Conservation (phyloP, 53 echinoderm and acorn worm genomes). For the Echinometra lucunter region DNA sequence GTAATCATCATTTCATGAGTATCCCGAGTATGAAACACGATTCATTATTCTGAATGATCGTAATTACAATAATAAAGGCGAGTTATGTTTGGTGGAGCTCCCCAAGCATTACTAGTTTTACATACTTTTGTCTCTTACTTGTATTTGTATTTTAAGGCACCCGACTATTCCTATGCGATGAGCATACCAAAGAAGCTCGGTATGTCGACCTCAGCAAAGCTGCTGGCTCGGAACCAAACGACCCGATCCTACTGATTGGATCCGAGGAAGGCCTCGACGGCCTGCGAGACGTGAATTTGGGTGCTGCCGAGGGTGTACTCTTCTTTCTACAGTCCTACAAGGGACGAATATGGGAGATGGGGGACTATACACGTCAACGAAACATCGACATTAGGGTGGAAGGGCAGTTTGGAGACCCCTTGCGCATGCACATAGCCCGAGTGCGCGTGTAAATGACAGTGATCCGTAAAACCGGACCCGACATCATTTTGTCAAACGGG, state of each 20-base stretch:
- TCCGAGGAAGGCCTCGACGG: too few species aligned
- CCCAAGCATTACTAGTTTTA: too few species aligned
- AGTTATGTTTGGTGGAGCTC: too few species aligned
- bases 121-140: background rate
- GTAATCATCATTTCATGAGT: too few species aligned
- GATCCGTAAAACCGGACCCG: background rate
- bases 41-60: too few species aligned
- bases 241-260: too few species aligned
- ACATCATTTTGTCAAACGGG: too few species aligned
- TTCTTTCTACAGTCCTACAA: background rate
- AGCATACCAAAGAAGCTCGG: background rate
- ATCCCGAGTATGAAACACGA: too few species aligned
- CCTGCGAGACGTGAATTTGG: background rate
- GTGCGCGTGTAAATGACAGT: background rate
- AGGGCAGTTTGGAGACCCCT: background rate
- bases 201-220: background rate
- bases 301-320: background rate
- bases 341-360: background rate
- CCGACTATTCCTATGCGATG: conserved; percentile 36
- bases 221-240: too few species aligned
- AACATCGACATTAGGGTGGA: background rate
- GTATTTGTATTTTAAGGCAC: background rate
- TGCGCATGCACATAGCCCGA: conserved; percentile 12
- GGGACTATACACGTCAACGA: background rate
- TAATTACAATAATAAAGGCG: too few species aligned